Percentiles rank a stretch among this genome's conserved stretches.
Evolutionary conservation across 2,113 vertebrate species (phyloP).

Genomic region (Apodemus speciosus): DNA sequence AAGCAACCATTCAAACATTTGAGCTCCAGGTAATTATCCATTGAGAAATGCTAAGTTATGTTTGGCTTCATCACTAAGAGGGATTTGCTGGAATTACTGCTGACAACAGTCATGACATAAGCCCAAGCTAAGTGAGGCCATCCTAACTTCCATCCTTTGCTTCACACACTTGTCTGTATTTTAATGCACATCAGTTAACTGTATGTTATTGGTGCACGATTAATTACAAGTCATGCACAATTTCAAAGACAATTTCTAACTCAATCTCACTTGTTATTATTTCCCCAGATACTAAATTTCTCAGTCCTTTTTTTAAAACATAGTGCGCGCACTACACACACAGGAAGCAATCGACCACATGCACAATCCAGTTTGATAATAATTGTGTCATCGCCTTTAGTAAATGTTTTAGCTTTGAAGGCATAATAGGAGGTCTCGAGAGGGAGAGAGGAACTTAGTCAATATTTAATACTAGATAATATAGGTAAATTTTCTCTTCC

Average conservation of each 20-base stretch:
- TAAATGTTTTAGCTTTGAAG: neutral
- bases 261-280: neutral
- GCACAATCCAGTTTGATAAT: neutral
- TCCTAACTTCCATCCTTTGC: neutral
- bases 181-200: neutral
- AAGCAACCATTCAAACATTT: slow-evolving; percentile 78
- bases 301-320: neutral
- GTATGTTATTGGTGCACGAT: neutral
- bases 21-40: slow-evolving; percentile 69
- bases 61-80: neutral
- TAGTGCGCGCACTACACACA: too few species aligned
- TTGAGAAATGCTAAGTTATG: neutral
- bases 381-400: neutral
- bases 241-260: neutral
- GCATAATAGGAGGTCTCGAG: neutral
- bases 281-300: neutral
- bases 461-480: neutral
- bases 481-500: neutral
- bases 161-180: neutral
- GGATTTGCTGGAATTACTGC: neutral
- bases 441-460: slow-evolving; percentile 6
- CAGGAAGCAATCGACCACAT: neutral
- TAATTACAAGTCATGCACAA: neutral
- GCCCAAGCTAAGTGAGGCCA: neutral
- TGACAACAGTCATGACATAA: neutral